Evolutionary conservation across 1,140 invertebrate species (phyloP).

Genomic region (Drosophila pseudoananassae): DNA sequence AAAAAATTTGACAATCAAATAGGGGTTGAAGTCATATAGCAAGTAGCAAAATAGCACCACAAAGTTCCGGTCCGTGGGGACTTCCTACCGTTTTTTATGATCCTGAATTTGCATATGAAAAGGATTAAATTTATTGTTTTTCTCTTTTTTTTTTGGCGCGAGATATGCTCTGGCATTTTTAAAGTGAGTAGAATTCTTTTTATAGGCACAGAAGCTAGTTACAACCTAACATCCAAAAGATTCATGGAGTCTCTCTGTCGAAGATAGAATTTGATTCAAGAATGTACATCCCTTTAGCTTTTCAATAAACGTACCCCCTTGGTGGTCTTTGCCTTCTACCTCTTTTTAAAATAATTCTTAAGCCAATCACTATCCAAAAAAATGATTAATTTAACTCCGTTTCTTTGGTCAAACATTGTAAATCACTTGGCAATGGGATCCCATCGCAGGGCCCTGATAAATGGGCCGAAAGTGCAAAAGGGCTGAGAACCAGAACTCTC

Average conservation of each 20-base stretch:
- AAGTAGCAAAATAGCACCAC: slow-evolving; percentile 30
- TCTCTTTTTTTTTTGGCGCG: background rate
- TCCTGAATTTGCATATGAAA: slow-evolving; percentile 60
- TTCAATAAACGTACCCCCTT: background rate
- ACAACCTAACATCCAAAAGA: background rate
- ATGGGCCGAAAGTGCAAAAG: slow-evolving; percentile 22
- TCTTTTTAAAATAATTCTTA: background rate
- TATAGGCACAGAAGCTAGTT: too few species aligned
- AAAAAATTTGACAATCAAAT: background rate
- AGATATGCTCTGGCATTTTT: background rate
- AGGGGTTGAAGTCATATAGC: slow-evolving; percentile 18
- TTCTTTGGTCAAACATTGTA: slow-evolving; percentile 63
- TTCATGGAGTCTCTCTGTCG: too few species aligned
- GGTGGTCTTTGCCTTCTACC: background rate
- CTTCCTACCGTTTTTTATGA: slow-evolving; percentile 14
- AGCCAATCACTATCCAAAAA: background rate
- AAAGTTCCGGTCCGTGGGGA: slow-evolving; percentile 39
- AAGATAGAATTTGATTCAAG: too few species aligned
- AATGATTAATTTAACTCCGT: slow-evolving; percentile 50
- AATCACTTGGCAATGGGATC: slow-evolving; percentile 45
- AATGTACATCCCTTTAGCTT: background rate
- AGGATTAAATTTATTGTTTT: slow-evolving; percentile 19
- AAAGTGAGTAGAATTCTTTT: background rate
- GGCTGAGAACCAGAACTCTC: slow-evolving; percentile 10
- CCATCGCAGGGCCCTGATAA: slow-evolving; percentile 43